A percentile compares a stretch with the other conserved stretches of the same genome.
These are phyloP conservation scores for Neolamprologus falcicula DNA, from an alignment of 2,113 vertebrate genomes.

Conservation along the genomic window DNA sequence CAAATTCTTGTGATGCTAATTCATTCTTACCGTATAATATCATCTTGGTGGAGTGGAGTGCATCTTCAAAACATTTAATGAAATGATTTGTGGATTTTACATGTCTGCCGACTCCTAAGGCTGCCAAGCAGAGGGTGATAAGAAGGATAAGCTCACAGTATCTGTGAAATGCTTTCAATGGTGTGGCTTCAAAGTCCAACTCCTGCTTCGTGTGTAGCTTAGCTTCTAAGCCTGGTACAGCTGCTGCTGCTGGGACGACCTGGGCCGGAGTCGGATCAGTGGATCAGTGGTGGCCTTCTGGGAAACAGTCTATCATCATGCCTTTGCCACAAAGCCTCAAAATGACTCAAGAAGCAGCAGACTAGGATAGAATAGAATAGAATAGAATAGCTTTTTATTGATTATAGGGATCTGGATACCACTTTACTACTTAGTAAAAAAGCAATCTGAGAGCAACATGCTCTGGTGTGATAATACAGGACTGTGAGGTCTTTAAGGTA, in stretches of 20 bases:
- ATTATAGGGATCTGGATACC: background rate
- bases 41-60: background rate
- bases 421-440: background rate
- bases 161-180: background rate
- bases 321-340: background rate
- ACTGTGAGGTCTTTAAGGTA: background rate
- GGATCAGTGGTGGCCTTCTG: background rate
- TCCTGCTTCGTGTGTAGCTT: background rate
- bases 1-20: conserved; percentile 45
- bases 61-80: conserved; percentile 1
- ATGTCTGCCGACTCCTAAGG: conserved; percentile 1
- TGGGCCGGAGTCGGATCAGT: background rate
- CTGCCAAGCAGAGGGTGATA: background rate
- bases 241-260: background rate
- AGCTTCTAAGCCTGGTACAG: background rate
- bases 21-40: conserved; percentile 10
- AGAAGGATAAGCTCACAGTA: background rate
- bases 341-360: background rate
- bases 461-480: background rate
- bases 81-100: conserved; percentile 35
- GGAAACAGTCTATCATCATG: background rate
- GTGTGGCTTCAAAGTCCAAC: background rate
- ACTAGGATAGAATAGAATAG: background rate
- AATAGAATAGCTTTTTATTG: background rate
- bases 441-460: background rate